Evolutionary conservation across 1,140 invertebrate genomes (phyloP), one percentile per base, ranked within the genome.

Genomic region (Ceratitis capitata): DNA sequence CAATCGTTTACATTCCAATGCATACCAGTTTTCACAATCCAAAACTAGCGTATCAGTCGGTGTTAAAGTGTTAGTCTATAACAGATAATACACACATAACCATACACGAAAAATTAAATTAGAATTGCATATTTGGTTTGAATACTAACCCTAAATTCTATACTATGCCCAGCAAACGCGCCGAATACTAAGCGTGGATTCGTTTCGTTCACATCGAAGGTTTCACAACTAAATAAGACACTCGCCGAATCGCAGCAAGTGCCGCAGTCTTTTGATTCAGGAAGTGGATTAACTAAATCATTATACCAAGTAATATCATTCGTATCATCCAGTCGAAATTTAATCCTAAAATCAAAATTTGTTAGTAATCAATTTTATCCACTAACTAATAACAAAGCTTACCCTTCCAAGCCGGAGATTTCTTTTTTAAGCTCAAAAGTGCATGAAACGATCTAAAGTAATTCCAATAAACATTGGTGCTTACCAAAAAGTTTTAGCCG

Each of bases 211-310:
- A 94, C 91, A 90, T 95, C 94, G 90, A 94, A 95, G 61, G 94
- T 95, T 89, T 95, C 94, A 92, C 95, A 95, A 87, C 92, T 93
- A 88, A 95, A 95, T 86, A 95, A 91, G 2, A 94, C 94, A 87
- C 88, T 91, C 51, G 90, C 90, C 78, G 90, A 90, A 45, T 91
- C 90, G 85, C 88, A 90, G 83, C 87, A 89, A 78, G 86, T 87
- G 84, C 87, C 87, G 61, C 89, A 89, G 87, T 89, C 88, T 86
- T 94, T 93, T 35, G 91, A 89, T 89, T 94, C 93, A 49, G 94
- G 93, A 86, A 94, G 83, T 9, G 90, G 90, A 58, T 88, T 90
- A 82, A 90, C 88, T 85, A 91, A 86, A 87, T 91, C 91, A 87
- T 92, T 94, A 47, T 90, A 91, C 94, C 95, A 95, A 5, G 92